phyloP scores from a whole-genome alignment of 2,888 invertebrate genomes.

The Lomographa bimaculata region DNA sequence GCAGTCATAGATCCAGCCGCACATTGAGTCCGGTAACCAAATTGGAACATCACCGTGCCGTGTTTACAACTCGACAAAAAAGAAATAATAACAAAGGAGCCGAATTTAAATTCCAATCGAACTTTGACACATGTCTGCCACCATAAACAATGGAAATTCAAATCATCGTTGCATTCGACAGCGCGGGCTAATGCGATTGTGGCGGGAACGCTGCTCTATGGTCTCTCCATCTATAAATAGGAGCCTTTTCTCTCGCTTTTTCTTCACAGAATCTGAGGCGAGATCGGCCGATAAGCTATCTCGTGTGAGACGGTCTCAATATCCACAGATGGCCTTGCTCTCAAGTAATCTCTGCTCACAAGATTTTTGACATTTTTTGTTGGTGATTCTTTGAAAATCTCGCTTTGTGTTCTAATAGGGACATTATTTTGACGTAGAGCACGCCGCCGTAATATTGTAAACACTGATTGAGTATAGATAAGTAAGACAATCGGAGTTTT shows the following conservation, averaged over 20 bases:
- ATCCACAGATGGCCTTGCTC: conserved; percentile 82
- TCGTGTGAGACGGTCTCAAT: conserved; percentile 81
- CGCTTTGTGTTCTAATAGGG: conserved; percentile 80
- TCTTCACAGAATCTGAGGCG: conserved; percentile 79
- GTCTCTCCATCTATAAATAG: conserved; percentile 76
- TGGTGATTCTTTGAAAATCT: conserved; percentile 73
- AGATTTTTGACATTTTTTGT: conserved; percentile 77
- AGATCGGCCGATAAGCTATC: conserved; percentile 79
- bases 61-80: conserved; percentile 83
- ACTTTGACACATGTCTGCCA: conserved; percentile 84
- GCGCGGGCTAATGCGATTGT: conserved; percentile 73
- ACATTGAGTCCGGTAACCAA: conserved; percentile 71
- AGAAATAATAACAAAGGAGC: conserved; percentile 78
- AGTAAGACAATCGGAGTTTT: conserved; percentile 72
- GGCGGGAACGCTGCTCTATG: conserved; percentile 67
- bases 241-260: conserved; percentile 80
- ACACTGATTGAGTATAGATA: conserved; percentile 80
- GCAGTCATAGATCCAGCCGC: conserved; percentile 73
- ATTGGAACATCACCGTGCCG: conserved; percentile 80
- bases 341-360: conserved; percentile 64
- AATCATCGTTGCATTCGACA: conserved; percentile 72
- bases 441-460: conserved; percentile 75
- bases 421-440: conserved; percentile 82
- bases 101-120: conserved; percentile 83
- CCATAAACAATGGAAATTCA: conserved; percentile 83